Evolutionary conservation across 2,113 vertebrate genomes (phyloP).

Genomic region (Setophaga kirtlandii): DNA sequence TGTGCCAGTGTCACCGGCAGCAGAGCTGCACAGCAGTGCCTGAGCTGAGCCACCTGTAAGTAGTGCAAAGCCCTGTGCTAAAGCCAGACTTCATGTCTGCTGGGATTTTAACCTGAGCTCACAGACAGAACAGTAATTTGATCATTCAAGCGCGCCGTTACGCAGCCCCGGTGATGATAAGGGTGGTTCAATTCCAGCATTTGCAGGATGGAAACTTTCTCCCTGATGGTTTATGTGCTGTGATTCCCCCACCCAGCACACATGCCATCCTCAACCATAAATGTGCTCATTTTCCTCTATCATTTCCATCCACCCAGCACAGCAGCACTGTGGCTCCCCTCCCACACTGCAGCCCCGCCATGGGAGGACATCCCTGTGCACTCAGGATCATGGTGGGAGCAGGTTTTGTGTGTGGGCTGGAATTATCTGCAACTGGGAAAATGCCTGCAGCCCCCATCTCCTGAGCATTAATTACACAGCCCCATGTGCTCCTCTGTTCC

Average conservation of each 20-base stretch:
- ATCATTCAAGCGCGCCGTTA: accelerated
- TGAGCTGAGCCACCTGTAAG: not conserved
- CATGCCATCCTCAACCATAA: not conserved
- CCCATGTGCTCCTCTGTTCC: not conserved
- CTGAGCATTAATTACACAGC: not conserved
- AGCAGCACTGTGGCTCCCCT: not conserved
- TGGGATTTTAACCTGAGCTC: not conserved
- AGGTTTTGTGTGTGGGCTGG: not conserved
- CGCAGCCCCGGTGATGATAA: not conserved
- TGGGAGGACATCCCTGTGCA: accelerated
- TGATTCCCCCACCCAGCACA: not conserved
- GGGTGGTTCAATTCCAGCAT: not conserved
- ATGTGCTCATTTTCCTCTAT: not conserved
- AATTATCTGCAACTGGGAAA: not conserved
- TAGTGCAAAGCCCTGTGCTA: not conserved
- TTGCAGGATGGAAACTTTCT: slow-evolving; percentile 3
- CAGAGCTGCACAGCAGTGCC: not conserved
- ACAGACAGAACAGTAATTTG: not conserved
- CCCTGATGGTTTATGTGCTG: not conserved
- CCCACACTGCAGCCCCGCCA: accelerated
- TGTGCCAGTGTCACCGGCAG: not conserved
- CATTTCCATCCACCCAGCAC: not conserved
- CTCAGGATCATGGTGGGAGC: not conserved
- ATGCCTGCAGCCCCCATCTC: not conserved
- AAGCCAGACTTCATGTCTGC: not conserved